A percentile compares a stretch with the other conserved stretches of the same genome.
phyloP scores from a whole-genome alignment of 2,797 vertebrate genomes.

The Arctocebus calabarensis region DNA sequence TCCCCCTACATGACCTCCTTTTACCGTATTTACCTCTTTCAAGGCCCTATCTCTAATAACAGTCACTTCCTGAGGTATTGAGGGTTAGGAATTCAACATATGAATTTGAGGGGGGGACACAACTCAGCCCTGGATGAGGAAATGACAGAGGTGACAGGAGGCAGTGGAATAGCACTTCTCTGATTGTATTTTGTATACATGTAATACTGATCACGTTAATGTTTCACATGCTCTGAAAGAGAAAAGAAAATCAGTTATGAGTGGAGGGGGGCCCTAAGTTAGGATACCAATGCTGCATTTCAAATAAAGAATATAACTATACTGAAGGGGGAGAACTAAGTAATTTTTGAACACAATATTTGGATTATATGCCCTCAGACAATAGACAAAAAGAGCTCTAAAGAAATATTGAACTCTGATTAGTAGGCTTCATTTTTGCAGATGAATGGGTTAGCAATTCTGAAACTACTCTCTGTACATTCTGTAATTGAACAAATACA shows the following conservation, averaged over 20 bases:
- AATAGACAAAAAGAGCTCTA: background rate
- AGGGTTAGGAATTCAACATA: background rate
- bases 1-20: background rate
- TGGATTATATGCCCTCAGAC: background rate
- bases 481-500: background rate
- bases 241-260: background rate
- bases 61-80: background rate
- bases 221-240: background rate
- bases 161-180: background rate
- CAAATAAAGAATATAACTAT: background rate
- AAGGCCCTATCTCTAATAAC: background rate
- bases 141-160: background rate
- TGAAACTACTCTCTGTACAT: background rate
- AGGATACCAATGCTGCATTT: background rate
- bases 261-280: background rate
- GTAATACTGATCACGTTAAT: background rate
- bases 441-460: background rate
- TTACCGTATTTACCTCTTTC: background rate
- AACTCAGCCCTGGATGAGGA: background rate
- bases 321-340: background rate
- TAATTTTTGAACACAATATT: background rate
- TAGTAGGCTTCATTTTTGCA: background rate
- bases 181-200: background rate
- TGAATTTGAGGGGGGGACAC: rapidly evolving
- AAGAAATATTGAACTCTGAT: background rate